A percentile compares a stretch with the other conserved stretches of the same genome.
Evolutionary conservation across 2,113 vertebrate genomes (phyloP).

Genomic region (Pterophyllum scalare): DNA sequence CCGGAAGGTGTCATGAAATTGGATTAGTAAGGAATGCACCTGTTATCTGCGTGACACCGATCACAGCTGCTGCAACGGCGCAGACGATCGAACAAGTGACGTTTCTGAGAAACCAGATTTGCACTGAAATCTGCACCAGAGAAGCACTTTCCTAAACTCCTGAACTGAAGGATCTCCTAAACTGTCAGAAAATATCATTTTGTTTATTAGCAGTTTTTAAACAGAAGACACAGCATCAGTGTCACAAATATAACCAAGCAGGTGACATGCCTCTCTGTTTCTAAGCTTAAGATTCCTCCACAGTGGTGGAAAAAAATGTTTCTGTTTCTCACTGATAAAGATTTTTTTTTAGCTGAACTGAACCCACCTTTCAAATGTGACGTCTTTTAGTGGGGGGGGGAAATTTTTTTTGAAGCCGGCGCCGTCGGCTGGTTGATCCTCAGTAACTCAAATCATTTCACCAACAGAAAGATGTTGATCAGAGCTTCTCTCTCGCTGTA

Average conservation of each 20-base stretch:
- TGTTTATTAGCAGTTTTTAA: constrained; percentile 30
- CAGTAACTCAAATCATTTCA: neutral
- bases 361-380: constrained; percentile 11
- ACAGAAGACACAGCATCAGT: neutral
- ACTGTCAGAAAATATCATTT: constrained; percentile 4
- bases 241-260: constrained; percentile 7
- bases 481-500: constrained; percentile 22
- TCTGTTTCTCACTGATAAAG: neutral
- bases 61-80: constrained; percentile 18
- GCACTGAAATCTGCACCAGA: neutral
- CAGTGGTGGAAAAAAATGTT: constrained; percentile 6
- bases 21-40: constrained; percentile 66
- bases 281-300: neutral
- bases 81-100: neutral
- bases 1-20: constrained; percentile 36
- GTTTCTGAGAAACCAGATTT: neutral
- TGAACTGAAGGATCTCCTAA: neutral
- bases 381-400: neutral
- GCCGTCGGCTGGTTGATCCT: constrained; percentile 10
- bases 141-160: neutral
- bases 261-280: constrained; percentile 7
- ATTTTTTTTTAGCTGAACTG: neutral
- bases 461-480: constrained; percentile 30
- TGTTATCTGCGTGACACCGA: constrained; percentile 26
- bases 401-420: neutral